Evolutionary conservation across 2,888 invertebrate species (phyloP), one percentile per base, ranked within the genome.

Genomic region (Alviniconcha strummeri): DNA sequence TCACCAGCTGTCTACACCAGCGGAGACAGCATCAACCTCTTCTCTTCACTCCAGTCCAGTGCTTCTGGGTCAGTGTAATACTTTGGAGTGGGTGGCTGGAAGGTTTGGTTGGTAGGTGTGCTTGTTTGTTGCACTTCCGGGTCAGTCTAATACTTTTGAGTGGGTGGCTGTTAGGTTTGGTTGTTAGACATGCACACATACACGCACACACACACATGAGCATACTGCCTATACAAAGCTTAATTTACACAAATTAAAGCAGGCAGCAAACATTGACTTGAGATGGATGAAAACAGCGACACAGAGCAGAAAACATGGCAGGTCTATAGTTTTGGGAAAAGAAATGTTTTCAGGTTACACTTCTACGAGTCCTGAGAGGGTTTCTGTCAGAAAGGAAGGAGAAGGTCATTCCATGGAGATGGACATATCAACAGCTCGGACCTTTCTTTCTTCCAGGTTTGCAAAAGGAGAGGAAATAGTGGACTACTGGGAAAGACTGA

Each of bases 401-500:
- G 36, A 36, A 36, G 36, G 36, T 36, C 36, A 36, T 36, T 36
- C 36, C 36, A 36, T 36, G 36, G 36, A 36, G 36, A 36, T 36
- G 36, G 3, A 36, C 36, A 36, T 36, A 36, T 36, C 36, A 36
- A 36, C 36, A 36, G 36, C 36, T 36, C 15, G 1, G 64, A 64
- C 64, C 9, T 64, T 9, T 64, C 15, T 64, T 64, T 77, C 69
- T 85, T 86, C 19, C 87, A 94, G 93, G 64, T 93, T 91, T 89
- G 93, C 92, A 60, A 91, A 90, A 81, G 88, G 92, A 74, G 92
- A 92, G 36, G 90, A 89, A 71, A 90, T 94, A 54, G 88, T 93
- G 79, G 93, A 93, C 84, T 88, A 93, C 5, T 94, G 93, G 94
- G 93, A 93, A 82, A 91, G 90, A 57, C 88, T 93, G 72, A 92